A percentile compares a stretch with the other conserved stretches of the same genome.
Conservation (phyloP, 2,113 vertebrate species). For the Fregata magnificens region DNA sequence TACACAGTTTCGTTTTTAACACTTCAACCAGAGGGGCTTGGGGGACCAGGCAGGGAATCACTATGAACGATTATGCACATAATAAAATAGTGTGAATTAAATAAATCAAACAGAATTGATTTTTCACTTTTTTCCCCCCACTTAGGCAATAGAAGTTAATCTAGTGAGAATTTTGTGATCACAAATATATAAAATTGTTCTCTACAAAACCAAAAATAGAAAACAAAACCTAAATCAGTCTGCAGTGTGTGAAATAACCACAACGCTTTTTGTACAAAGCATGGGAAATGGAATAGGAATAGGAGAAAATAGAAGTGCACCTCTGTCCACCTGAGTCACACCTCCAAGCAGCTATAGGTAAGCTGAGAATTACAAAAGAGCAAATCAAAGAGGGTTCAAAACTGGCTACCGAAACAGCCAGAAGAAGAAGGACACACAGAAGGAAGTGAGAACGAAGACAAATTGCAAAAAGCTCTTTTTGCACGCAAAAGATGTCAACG, state of each 20-base stretch:
- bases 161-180: background rate
- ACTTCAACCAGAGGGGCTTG: background rate
- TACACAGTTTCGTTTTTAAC: no score
- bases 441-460: background rate
- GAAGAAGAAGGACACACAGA: no score
- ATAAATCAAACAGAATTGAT: background rate
- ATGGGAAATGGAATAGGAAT: background rate
- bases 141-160: background rate
- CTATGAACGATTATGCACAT: background rate
- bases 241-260: background rate
- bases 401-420: background rate
- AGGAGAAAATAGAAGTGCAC: background rate
- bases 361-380: background rate
- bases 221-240: background rate
- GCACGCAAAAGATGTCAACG: background rate
- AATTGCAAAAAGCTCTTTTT: background rate
- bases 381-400: background rate
- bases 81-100: background rate
- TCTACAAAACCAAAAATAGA: background rate
- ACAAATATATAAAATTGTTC: background rate
- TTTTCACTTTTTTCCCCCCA: background rate
- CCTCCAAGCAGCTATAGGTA: background rate
- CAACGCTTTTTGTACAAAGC: background rate
- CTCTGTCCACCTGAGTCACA: no score
- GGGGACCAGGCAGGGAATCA: background rate